These are phyloP conservation scores for Cladopsammia gracilis DNA, from an alignment of 64 coral and sea anemone genomes.

Conservation along the genomic window DNA sequence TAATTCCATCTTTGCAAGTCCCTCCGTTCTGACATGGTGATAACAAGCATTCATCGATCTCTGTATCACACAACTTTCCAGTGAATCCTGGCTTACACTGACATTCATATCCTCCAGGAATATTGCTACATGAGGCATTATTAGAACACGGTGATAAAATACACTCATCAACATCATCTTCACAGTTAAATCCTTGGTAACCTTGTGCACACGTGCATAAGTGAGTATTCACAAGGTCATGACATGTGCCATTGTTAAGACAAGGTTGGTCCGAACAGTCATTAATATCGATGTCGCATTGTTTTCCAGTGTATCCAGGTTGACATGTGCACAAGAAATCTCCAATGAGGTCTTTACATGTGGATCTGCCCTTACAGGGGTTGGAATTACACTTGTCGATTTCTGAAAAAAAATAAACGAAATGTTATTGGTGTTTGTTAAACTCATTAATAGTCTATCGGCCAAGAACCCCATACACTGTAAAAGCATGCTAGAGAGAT, in stretches of 20 bases:
- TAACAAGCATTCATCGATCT: no score
- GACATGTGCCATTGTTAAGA: slow-evolving; percentile 70
- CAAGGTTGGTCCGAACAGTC: slow-evolving; percentile 75
- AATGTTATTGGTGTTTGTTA: neutral
- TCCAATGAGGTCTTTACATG: slow-evolving; percentile 60
- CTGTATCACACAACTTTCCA: no score
- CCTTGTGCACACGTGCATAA: slow-evolving; percentile 65
- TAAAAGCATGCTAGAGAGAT: no score
- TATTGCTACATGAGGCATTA: no score
- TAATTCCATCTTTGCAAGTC: slow-evolving; percentile 7
- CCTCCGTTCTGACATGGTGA: slow-evolving; percentile 14
- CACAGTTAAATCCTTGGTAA: no score
- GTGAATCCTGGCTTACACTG: no score
- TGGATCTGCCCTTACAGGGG: slow-evolving; percentile 45
- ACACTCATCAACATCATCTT: neutral
- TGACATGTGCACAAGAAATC: slow-evolving; percentile 51
- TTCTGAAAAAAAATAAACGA: slow-evolving; percentile 35
- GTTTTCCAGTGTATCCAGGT: slow-evolving; percentile 60
- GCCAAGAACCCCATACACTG: no score
- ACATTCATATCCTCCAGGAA: no score
- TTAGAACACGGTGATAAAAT: no score
- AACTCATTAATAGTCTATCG: no score
- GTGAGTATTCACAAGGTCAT: slow-evolving; percentile 67
- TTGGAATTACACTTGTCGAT: slow-evolving; percentile 68
- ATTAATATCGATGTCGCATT: slow-evolving; percentile 65